Percentiles rank a stretch among this genome's conserved stretches.
phyloP scores from a whole-genome alignment of 2,888 invertebrate genomes.

The Acleris laterana region DNA sequence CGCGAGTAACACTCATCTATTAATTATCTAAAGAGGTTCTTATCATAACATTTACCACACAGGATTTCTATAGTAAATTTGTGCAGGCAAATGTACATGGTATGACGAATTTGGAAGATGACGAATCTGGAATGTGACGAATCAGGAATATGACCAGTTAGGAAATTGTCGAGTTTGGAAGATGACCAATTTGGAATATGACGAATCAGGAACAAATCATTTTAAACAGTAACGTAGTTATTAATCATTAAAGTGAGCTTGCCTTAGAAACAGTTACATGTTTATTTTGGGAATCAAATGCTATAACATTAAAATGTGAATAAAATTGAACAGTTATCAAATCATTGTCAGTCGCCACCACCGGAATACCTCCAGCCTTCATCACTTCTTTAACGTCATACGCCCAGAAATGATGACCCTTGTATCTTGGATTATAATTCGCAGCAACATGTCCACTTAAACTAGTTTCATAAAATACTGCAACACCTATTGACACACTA shows the following conservation, averaged over 20 bases:
- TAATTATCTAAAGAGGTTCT: too few relatives aligned
- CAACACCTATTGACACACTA: constrained; percentile 16
- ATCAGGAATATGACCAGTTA: too few relatives aligned
- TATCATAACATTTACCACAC: too few relatives aligned
- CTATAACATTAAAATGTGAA: constrained; percentile 33
- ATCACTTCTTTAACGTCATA: constrained; percentile 38
- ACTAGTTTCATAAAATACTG: constrained; percentile 42
- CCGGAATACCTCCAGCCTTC: constrained; percentile 15
- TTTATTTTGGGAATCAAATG: constrained; percentile 2
- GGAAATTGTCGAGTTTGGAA: too few relatives aligned
- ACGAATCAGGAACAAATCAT: too few relatives aligned
- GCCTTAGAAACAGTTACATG: constrained; percentile 10
- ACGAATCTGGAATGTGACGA: too few relatives aligned
- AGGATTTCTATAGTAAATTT: too few relatives aligned
- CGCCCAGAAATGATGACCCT: constrained; percentile 45
- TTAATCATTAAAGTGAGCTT: neutral
- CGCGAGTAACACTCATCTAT: too few relatives aligned
- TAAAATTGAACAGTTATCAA: constrained; percentile 41
- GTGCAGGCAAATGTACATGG: too few relatives aligned
- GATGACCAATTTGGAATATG: too few relatives aligned
- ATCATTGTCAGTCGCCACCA: constrained; percentile 34
- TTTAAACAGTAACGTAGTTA: too few relatives aligned
- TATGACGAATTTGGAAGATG: too few relatives aligned
- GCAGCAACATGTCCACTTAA: constrained; percentile 41
- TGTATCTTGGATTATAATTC: constrained; percentile 38